These are phyloP conservation scores for Bombus waltoni DNA, from an alignment of 1,140 invertebrate species.

Conservation along the genomic window DNA sequence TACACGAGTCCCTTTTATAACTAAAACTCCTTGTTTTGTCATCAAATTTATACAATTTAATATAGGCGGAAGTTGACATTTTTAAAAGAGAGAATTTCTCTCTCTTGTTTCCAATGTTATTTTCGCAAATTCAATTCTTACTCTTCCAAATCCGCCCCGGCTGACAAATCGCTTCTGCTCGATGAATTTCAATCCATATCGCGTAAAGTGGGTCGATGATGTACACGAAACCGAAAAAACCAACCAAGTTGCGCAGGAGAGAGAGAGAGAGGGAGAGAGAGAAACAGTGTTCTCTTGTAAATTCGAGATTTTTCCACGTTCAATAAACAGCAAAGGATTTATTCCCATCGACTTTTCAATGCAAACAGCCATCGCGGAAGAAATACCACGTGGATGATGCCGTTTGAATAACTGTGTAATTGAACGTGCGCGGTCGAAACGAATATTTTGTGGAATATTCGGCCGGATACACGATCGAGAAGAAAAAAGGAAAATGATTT, in stretches of 20 bases:
- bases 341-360: neutral
- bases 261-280: neutral
- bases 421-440: neutral
- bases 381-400: neutral
- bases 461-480: neutral
- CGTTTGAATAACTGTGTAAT: constrained; percentile 15
- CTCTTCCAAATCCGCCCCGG: neutral
- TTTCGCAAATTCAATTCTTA: neutral
- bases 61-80: neutral
- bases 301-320: neutral
- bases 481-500: neutral
- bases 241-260: neutral
- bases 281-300: neutral
- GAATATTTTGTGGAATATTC: neutral
- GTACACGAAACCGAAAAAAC: neutral
- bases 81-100: neutral
- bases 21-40: neutral
- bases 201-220: neutral
- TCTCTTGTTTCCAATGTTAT: neutral
- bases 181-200: neutral
- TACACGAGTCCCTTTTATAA: no score
- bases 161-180: neutral
- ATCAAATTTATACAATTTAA: neutral
- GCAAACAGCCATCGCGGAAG: neutral
- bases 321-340: constrained; percentile 9